Evolutionary conservation across 2,797 vertebrate species (phyloP).

Genomic region (Pachyuromys duprasi): DNA sequence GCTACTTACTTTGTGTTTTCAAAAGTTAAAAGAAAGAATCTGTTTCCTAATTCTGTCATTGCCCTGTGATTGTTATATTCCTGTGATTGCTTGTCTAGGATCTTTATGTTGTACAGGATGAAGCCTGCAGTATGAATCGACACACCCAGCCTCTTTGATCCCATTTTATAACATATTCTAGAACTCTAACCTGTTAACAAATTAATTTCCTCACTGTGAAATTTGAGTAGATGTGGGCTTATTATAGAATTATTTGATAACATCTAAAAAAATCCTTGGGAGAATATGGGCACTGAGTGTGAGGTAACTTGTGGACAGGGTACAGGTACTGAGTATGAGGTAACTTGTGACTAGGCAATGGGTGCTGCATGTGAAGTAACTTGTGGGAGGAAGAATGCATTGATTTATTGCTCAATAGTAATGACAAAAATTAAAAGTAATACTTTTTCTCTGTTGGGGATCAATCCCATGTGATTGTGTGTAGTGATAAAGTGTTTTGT

Average conservation of each 20-base stretch:
- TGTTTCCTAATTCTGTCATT: neutral
- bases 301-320: no score
- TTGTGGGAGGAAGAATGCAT: neutral
- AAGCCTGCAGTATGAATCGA: neutral
- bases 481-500: neutral
- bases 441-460: neutral
- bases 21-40: neutral
- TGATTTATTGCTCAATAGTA: neutral
- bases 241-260: slow-evolving; percentile 9
- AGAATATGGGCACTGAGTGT: neutral
- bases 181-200: neutral
- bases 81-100: neutral
- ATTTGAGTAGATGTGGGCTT: neutral
- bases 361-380: no score
- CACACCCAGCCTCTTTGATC: neutral
- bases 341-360: no score
- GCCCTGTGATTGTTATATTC: neutral
- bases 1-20: neutral
- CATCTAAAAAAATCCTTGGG: neutral
- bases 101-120: neutral
- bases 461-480: neutral
- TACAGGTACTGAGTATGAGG: no score
- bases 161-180: neutral
- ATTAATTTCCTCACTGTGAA: neutral
- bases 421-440: neutral